A percentile compares a stretch with the other conserved stretches of the same genome.
These are phyloP conservation scores for Andrena flavipes DNA, from an alignment of 2,888 invertebrate genomes.

Conservation along the genomic window DNA sequence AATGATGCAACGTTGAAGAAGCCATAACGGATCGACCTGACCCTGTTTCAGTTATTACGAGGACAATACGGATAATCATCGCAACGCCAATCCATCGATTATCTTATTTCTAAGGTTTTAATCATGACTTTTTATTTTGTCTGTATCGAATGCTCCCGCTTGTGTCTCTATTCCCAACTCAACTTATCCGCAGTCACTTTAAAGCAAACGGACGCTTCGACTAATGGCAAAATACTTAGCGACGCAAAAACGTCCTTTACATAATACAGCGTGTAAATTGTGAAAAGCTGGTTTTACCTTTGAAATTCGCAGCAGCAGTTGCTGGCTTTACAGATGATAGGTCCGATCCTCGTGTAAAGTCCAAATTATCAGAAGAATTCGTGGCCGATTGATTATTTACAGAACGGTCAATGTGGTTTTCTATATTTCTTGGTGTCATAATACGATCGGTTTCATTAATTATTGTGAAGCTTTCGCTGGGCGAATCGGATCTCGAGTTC, in stretches of 20 bases:
- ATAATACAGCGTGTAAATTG: not conserved
- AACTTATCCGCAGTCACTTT: not conserved
- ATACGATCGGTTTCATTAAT: not conserved
- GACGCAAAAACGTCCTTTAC: not conserved
- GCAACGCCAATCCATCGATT: conserved; percentile 62
- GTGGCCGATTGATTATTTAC: not conserved
- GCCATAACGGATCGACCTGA: conserved; percentile 74
- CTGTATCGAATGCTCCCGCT: conserved; percentile 4
- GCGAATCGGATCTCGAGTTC: not conserved
- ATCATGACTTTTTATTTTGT: conserved; percentile 56
- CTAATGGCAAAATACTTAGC: not conserved
- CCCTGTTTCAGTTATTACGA: conserved; percentile 78
- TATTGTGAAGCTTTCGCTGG: not conserved
- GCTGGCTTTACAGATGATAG: not conserved
- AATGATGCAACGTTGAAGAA: conserved; percentile 74
- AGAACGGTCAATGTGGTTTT: not conserved
- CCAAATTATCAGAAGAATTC: not conserved
- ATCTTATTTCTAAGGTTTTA: conserved; percentile 77
- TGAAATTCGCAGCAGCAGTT: conserved; percentile 26
- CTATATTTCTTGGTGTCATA: not conserved
- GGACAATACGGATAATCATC: conserved; percentile 75
- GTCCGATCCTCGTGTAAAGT: conserved; percentile 8
- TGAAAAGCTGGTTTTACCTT: conserved; percentile 57
- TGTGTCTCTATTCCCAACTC: not conserved
- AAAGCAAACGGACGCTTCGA: not conserved